A percentile compares a stretch with the other conserved stretches of the same genome.
phyloP scores from a whole-genome alignment of 2,113 vertebrate genomes.

The Nycticebus coucang region DNA sequence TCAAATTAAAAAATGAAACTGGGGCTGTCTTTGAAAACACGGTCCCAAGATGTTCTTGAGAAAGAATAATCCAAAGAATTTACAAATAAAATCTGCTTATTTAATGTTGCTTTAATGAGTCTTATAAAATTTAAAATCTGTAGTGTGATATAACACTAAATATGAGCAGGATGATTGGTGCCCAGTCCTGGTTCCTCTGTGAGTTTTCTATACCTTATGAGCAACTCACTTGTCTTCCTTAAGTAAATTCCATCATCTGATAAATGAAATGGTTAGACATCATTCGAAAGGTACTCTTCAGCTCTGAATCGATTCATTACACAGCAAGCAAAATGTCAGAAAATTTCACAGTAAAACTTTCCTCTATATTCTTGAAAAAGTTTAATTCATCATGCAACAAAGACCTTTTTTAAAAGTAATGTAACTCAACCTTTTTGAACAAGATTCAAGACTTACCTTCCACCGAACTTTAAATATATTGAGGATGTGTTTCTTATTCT shows the following conservation, averaged over 20 bases:
- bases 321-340: background rate
- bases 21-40: background rate
- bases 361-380: background rate
- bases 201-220: background rate
- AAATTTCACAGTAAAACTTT: background rate
- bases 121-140: background rate
- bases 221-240: background rate
- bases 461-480: background rate
- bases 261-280: background rate
- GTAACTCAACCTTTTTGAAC: background rate
- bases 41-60: background rate
- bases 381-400: background rate
- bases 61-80: background rate
- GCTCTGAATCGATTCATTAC: background rate
- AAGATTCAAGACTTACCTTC: background rate
- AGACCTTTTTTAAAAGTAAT: background rate
- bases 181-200: background rate
- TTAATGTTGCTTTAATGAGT: background rate
- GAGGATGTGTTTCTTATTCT: background rate
- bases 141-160: background rate
- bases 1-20: constrained; percentile 58
- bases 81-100: constrained; percentile 10
- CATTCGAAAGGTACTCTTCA: background rate
- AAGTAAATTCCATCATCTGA: background rate
- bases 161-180: background rate